Base-by-base conservation (phyloP, 1,140 invertebrate genomes). In the Eupristina koningsbergeri region DNA sequence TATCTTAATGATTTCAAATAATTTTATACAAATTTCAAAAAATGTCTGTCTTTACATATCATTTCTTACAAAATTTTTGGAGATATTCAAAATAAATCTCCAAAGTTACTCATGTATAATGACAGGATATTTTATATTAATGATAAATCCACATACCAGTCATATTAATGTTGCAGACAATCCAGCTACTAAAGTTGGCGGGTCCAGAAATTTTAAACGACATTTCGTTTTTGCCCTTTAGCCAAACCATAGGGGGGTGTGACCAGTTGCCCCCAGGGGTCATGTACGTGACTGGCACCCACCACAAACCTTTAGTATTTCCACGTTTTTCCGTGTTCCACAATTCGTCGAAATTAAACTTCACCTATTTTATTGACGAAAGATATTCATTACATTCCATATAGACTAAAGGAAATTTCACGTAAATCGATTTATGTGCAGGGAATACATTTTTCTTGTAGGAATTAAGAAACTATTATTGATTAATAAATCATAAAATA, bases 161-260 rank as follows among this genome's bases (percentile, higher is more conserved):
- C 87, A 93, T 89, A 80, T 94, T 91, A 26, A 94, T 86, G 87
- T 95, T 95, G 34, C 93, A 92, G 39, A 95, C 86, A 26, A 94
- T 83, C 94, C 94, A 95, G 53, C 91, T 88, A 67, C 89, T 85
- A 6, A 88, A 85, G 15, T 84, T 84, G 26, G 78, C 75, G 39
- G 6, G 13, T n/a, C 41, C 53, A 67, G 88, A 77, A 67, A 87
- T 85, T 9, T 87, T 71, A 45, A 90, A 64, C 17, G 80, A 85
- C 26, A 89, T 87, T 29, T 88, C 86, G 26, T 39, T 83, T 34
- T 89, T 85, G 61, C 87, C 86, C 83, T 88, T 89, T 17, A 93
- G 83, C 91, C 92, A 93, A 22, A 84, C 80, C 13, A 82, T 88
- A 8, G 77, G 83, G 6, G 92, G 89, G 13, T 85, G 83, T 36